phyloP scores from a whole-genome alignment of 2,797 vertebrate genomes.

The Anisognathus igniventris region DNA sequence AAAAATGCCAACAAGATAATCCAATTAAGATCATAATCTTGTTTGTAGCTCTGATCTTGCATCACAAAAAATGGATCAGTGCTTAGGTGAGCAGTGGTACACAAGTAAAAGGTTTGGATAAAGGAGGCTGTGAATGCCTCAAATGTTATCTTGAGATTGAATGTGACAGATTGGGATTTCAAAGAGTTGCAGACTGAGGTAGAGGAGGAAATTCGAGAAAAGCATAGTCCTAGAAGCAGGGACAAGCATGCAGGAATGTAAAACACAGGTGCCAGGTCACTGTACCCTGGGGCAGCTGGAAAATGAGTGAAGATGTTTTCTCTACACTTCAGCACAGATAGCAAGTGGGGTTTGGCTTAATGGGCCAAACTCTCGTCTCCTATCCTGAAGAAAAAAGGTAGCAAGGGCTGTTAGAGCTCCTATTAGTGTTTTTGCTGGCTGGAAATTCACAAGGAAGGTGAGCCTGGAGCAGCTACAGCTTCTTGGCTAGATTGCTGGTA shows the following conservation, averaged over 20 bases:
- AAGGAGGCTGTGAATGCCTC: background rate
- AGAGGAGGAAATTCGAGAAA: background rate
- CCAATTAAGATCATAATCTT: slow-evolving; percentile 15
- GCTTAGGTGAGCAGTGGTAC: background rate
- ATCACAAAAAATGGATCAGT: background rate
- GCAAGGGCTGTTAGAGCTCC: background rate
- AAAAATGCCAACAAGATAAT: background rate
- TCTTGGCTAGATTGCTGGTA: background rate
- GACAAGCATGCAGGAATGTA: background rate
- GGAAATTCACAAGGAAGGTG: background rate
- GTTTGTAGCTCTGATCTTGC: background rate
- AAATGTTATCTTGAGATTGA: background rate
- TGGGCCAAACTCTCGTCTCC: background rate
- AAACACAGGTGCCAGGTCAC: background rate
- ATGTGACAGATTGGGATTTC: background rate
- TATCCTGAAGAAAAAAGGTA: background rate
- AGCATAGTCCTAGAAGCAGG: background rate
- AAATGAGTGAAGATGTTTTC: background rate
- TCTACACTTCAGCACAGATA: background rate
- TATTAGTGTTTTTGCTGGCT: background rate
- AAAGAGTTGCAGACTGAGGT: background rate
- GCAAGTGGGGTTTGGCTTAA: accelerated
- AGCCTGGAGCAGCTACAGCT: background rate
- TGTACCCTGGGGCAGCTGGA: background rate
- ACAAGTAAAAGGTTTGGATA: background rate